These are phyloP conservation scores for Papio anubis DNA, from an alignment of 2,113 vertebrate species.

Conservation along the genomic window DNA sequence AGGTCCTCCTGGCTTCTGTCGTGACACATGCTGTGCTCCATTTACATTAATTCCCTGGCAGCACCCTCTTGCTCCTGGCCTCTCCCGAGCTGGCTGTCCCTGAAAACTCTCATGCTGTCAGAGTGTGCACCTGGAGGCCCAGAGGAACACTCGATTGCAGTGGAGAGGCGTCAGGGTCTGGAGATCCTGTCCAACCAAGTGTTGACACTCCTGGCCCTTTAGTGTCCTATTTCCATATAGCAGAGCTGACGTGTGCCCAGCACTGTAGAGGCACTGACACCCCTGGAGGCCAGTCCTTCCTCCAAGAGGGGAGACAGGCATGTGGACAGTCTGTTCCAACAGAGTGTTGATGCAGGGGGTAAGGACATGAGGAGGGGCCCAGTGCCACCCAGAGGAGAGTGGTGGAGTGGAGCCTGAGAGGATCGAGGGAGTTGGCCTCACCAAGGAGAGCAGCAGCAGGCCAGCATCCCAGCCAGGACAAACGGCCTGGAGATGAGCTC, in stretches of 20 bases:
- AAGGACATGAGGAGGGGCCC: too few relatives aligned
- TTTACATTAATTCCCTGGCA: neutral
- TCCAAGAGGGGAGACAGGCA: neutral
- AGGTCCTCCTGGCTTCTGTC: accelerated
- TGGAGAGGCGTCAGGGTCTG: neutral
- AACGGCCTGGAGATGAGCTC: neutral
- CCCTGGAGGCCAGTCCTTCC: neutral
- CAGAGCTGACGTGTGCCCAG: neutral
- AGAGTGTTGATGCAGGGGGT: neutral
- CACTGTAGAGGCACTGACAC: neutral
- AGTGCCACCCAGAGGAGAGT: neutral
- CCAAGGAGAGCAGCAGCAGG: neutral
- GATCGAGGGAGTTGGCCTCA: neutral
- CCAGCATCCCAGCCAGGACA: accelerated
- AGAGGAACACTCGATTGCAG: too few relatives aligned
- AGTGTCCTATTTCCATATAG: neutral
- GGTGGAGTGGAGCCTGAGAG: neutral
- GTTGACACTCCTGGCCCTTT: neutral
- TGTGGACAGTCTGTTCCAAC: neutral
- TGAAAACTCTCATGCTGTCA: neutral
- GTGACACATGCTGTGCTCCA: neutral
- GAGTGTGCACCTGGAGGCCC: neutral
- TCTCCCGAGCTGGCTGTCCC: neutral
- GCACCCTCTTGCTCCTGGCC: neutral
- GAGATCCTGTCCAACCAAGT: neutral